Evolutionary conservation across 1,140 invertebrate genomes (phyloP).

Genomic region (Drosophila varians): DNA sequence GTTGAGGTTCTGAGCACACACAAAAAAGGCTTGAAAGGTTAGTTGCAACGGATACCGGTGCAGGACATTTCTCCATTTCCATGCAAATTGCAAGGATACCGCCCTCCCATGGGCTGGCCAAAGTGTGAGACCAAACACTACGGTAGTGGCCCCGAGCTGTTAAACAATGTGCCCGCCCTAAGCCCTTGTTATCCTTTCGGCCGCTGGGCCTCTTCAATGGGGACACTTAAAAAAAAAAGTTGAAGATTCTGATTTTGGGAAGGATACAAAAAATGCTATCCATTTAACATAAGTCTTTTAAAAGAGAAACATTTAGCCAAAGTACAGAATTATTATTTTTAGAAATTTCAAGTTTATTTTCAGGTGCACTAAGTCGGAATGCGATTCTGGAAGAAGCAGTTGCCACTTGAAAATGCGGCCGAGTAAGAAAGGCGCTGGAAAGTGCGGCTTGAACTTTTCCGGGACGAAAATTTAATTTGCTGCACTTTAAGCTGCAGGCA

Average conservation of each 20-base stretch:
- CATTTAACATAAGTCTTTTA: neutral
- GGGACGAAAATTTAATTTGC: conserved; percentile 58
- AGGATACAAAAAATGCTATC: neutral
- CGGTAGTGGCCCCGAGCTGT: conserved; percentile 23
- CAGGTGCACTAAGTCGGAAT: neutral
- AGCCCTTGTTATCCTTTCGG: neutral
- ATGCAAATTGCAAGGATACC: conserved; percentile 25
- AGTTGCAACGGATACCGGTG: conserved; percentile 16
- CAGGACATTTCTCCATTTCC: conserved; percentile 14
- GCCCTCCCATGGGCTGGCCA: neutral
- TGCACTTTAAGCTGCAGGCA: conserved; percentile 64
- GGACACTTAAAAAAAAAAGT: neutral
- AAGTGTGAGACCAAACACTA: neutral
- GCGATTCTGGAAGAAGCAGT: neutral
- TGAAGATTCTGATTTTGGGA: neutral
- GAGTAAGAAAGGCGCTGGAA: conserved; percentile 5
- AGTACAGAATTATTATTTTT: no score
- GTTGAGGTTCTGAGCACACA: conserved; percentile 16
- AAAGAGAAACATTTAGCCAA: no score
- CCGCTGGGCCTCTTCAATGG: neutral
- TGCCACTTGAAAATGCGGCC: conserved; percentile 32
- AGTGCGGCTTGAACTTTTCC: conserved; percentile 22
- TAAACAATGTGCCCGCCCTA: conserved; percentile 25
- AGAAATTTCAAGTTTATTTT: neutral
- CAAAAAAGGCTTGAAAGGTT: neutral